These are phyloP conservation scores for Peromyscus leucopus DNA, from an alignment of 2,113 vertebrate species.

Conservation along the genomic window DNA sequence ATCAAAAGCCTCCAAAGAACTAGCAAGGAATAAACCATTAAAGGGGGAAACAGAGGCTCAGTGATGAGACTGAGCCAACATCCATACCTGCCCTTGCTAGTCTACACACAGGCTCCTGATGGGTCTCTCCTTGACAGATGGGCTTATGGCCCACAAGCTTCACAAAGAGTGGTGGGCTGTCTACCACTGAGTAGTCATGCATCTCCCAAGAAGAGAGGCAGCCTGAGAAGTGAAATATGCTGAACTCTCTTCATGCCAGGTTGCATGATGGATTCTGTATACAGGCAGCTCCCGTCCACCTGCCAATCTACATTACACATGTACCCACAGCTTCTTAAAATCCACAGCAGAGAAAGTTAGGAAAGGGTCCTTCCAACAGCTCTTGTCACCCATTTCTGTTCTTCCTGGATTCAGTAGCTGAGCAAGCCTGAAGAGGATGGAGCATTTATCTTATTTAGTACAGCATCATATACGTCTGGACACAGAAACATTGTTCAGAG, in stretches of 20 bases:
- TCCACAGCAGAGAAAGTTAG: constrained; percentile 46
- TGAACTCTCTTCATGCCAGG: constrained; percentile 13
- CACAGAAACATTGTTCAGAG: neutral
- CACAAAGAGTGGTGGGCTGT: neutral
- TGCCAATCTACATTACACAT: neutral
- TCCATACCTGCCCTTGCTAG: neutral
- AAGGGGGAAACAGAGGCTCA: neutral
- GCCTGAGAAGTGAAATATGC: neutral
- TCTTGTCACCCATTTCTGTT: neutral
- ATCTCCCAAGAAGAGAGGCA: neutral
- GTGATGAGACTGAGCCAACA: neutral
- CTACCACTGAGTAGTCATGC: rapidly evolving
- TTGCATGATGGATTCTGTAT: rapidly evolving
- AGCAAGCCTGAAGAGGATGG: neutral
- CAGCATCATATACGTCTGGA: neutral
- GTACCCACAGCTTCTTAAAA: constrained; percentile 34
- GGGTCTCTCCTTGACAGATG: neutral
- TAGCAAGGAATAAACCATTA: neutral
- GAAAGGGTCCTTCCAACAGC: constrained; percentile 33
- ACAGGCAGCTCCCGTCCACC: neutral
- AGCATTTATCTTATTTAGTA: neutral
- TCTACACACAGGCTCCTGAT: neutral
- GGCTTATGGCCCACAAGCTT: neutral
- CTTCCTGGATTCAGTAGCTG: neutral
- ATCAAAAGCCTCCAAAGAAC: neutral